Evolutionary conservation across 2,888 invertebrate genomes (phyloP).

Genomic region (Micoletzkya japonica): DNA sequence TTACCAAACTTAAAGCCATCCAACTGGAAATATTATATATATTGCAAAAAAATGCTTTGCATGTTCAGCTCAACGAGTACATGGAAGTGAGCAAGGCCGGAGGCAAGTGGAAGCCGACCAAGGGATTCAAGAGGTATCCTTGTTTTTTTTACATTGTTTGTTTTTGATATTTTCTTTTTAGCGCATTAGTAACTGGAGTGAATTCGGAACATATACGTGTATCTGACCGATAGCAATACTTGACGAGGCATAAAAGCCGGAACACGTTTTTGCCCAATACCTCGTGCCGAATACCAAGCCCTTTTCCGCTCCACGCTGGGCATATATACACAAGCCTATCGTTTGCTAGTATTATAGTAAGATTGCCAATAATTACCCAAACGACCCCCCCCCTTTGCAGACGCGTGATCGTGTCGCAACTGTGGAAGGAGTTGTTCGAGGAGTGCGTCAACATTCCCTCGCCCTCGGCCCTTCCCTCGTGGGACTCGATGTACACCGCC

Average conservation of each 20-base stretch:
- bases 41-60: no score
- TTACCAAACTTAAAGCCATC: no score
- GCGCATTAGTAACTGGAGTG: no score
- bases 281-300: no score
- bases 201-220: no score
- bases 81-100: neutral
- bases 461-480: neutral
- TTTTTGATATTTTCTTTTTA: no score
- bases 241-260: no score
- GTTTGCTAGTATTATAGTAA: neutral
- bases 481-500: neutral
- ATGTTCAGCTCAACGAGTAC: slow-evolving; percentile 19
- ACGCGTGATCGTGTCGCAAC: neutral
- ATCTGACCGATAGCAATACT: no score
- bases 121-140: slow-evolving; percentile 22
- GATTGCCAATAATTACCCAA: neutral
- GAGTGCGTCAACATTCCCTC: slow-evolving; percentile 16
- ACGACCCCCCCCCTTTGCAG: neutral
- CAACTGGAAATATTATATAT: no score
- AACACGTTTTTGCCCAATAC: no score
- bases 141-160: neutral
- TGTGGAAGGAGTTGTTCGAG: slow-evolving; percentile 20
- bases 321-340: no score
- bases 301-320: no score
- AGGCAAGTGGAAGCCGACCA: neutral